Evolutionary conservation across 37 sponge, comb jelly and placozoan species (phyloP).

Genomic region (Halisarca cf. caerulea): DNA sequence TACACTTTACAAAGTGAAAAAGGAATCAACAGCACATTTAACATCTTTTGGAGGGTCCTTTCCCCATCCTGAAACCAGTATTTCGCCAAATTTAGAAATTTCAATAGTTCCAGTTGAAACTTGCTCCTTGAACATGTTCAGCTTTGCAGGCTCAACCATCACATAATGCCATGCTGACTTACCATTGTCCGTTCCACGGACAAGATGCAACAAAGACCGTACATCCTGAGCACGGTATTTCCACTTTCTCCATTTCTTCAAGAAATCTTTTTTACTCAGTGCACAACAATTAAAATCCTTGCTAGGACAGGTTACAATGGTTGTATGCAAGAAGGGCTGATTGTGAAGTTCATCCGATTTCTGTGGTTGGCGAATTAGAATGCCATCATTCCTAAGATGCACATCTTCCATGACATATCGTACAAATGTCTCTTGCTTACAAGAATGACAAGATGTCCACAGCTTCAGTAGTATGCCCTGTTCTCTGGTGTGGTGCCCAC

Average conservation of each 20-base stretch:
- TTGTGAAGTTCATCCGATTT: not conserved
- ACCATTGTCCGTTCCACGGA: constrained; percentile 45
- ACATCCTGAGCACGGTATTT: not conserved
- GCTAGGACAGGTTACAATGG: not conserved
- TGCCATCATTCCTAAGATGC: not conserved
- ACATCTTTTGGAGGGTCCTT: constrained; percentile 71
- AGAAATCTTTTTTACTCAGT: not conserved
- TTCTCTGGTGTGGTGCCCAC: constrained; percentile 54
- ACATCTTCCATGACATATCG: not conserved
- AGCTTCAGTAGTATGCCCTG: constrained; percentile 46
- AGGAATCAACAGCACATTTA: not conserved
- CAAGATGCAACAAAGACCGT: not conserved
- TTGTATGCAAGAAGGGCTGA: not conserved
- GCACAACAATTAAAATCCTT: not conserved
- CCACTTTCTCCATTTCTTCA: not conserved
- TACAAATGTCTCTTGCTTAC: not conserved
- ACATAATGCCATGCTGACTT: constrained; percentile 76
- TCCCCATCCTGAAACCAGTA: constrained; percentile 76
- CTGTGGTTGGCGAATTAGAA: not conserved
- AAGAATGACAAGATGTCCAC: constrained; percentile 7
- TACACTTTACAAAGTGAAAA: no score
- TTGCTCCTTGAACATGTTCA: constrained; percentile 34
- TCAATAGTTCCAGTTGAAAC: constrained; percentile 30
- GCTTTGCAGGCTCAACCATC: constrained; percentile 46
- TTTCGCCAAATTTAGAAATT: constrained; percentile 63